Evolutionary conservation across 2,113 vertebrate genomes (phyloP).

Genomic region (Ondatra zibethicus): DNA sequence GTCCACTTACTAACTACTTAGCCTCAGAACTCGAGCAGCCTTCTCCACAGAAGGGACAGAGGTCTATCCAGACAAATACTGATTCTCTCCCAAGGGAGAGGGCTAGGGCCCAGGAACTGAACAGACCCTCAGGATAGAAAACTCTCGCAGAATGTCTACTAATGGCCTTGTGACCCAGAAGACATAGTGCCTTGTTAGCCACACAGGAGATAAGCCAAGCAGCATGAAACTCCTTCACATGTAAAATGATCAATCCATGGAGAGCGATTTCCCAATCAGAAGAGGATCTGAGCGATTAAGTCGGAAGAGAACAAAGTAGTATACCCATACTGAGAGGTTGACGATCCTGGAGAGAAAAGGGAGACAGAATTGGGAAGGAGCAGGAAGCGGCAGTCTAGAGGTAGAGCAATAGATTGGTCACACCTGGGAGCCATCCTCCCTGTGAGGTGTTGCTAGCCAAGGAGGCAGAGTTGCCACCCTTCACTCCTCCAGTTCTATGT

Average conservation of each 20-base stretch:
- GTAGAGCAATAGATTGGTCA: too few species aligned
- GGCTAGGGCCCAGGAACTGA: not conserved
- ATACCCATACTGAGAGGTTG: not conserved
- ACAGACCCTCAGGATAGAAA: not conserved
- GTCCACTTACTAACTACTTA: not conserved
- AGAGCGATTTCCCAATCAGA: not conserved
- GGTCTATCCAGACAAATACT: not conserved
- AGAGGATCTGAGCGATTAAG: conserved; percentile 2
- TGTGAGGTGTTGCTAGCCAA: not conserved
- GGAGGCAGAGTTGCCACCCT: not conserved
- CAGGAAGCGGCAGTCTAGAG: not conserved
- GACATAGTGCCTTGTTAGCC: not conserved
- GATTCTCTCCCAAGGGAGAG: not conserved
- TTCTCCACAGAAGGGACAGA: not conserved
- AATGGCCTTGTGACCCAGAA: not conserved
- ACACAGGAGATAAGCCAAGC: not conserved
- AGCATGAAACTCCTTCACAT: not conserved
- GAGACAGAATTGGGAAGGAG: not conserved
- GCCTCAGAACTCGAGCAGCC: not conserved
- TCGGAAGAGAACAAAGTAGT: not conserved
- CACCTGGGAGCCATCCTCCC: not conserved
- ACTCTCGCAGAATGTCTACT: not conserved
- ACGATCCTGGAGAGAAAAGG: not conserved
- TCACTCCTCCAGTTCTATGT: not conserved
- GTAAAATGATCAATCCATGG: not conserved